Evolutionary conservation across 2,113 vertebrate species (phyloP).

Genomic region (Varanus komodoensis): DNA sequence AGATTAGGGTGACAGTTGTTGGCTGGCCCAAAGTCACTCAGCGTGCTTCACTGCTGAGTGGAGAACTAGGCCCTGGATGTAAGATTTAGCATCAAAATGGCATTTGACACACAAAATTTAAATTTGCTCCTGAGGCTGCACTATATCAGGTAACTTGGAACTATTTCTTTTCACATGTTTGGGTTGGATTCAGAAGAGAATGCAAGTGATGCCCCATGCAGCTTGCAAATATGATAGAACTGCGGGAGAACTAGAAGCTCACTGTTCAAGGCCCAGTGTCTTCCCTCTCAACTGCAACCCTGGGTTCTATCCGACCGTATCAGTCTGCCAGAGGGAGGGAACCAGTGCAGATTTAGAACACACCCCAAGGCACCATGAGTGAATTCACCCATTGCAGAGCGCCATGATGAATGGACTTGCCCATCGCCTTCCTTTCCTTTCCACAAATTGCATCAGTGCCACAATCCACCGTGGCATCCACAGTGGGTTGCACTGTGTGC

Average conservation of each 20-base stretch:
- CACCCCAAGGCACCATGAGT: too few species aligned
- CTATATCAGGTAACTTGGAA: not conserved
- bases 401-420: too few species aligned
- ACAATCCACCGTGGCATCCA: too few species aligned
- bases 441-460: not conserved
- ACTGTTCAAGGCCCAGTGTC: not conserved
- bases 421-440: not conserved
- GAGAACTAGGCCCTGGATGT: not conserved
- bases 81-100: not conserved
- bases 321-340: too few species aligned
- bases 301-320: not conserved
- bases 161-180: not conserved
- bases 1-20: too few species aligned
- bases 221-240: not conserved
- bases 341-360: too few species aligned
- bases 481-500: too few species aligned
- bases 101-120: not conserved
- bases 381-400: too few species aligned
- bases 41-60: too few species aligned
- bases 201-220: not conserved
- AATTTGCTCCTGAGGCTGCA: not conserved
- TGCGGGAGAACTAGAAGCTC: not conserved
- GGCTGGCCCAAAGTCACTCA: too few species aligned
- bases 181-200: not conserved
- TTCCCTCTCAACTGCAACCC: not conserved